These are phyloP conservation scores for Styela clava DNA, from an alignment of 23 tunicate species.

Conservation along the genomic window DNA sequence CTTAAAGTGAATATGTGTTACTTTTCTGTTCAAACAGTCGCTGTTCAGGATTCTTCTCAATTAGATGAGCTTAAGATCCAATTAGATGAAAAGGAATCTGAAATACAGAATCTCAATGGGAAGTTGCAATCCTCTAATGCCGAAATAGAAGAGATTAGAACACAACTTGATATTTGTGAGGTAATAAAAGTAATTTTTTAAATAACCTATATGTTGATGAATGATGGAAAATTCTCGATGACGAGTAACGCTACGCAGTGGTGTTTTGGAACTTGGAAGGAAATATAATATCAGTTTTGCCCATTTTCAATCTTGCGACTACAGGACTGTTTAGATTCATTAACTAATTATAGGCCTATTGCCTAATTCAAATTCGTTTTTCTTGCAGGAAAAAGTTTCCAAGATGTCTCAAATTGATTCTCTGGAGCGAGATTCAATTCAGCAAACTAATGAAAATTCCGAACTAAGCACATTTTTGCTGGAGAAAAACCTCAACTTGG, in stretches of 20 bases:
- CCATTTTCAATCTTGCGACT: too few relatives aligned
- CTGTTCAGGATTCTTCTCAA: not conserved
- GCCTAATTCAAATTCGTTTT: too few relatives aligned
- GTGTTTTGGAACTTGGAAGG: too few relatives aligned
- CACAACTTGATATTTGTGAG: not conserved
- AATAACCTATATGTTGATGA: too few relatives aligned
- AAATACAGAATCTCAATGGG: not conserved
- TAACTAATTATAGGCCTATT: too few relatives aligned
- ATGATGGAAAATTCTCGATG: too few relatives aligned
- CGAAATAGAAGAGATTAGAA: not conserved
- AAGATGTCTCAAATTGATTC: not conserved
- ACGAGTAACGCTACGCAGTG: too few relatives aligned
- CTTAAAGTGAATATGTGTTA: too few relatives aligned
- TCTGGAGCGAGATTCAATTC: not conserved
- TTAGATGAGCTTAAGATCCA: not conserved
- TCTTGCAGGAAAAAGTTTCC: not conserved
- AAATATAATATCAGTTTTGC: too few relatives aligned
- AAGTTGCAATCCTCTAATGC: not conserved
- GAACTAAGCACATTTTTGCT: not conserved
- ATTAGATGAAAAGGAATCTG: constrained; percentile 12
- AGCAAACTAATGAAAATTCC: not conserved
- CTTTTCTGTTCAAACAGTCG: too few relatives aligned
- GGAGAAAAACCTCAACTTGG: not conserved
- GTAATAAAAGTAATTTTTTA: not conserved
- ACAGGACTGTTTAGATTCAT: too few relatives aligned